Evolutionary conservation across 2,888 invertebrate genomes (phyloP), one percentile per base, ranked within the genome.

Genomic region (Latrodectus hesperus): DNA sequence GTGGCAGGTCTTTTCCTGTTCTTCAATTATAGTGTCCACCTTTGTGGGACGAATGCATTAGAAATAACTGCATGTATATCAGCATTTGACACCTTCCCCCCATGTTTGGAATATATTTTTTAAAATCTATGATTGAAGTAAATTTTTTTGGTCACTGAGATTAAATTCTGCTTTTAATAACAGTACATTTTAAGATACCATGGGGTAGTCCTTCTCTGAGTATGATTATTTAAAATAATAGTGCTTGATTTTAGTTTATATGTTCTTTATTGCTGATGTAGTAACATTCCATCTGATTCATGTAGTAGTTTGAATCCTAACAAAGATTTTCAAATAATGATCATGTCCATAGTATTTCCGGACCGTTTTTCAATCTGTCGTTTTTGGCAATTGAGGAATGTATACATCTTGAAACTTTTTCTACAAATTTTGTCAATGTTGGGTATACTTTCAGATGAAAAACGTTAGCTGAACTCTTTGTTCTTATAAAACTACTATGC

Each of bases 391-490:
- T 14, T 52, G 72, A 78, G 8, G 11, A 85, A 12, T 85, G 70
- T 74, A 64, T 80, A 80, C 72, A 67, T 78, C 52, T 26, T 68
- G 77, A 73, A 81, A 87, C 76, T 87, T 87, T 38, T 87, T 87
- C 81, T 87, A 87, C 81, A 72, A 73, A 53, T 77, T 87, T 86
- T 77, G 86, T 81, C 76, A 86, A 64, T 77, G 67, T 86, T 73
- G 77, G 68, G 67, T 72, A 68, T 71, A 51, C 26, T 49, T 22
- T 16, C 72, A 26, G 68, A 65, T 68, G 70, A 53, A 14, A 22
- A 49, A 71, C n/a, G 16, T 74, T 73, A 75, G 53, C 60, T 26
- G 65, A 64, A 60, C 51, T 64, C 86, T 73, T 51, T 55, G 65
- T 73, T 84, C 71, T 73, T 60, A 51, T 67, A 67, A 74, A 64